phyloP scores from a whole-genome alignment of 2,113 vertebrate species.

The Hyperoodon ampullatus region DNA sequence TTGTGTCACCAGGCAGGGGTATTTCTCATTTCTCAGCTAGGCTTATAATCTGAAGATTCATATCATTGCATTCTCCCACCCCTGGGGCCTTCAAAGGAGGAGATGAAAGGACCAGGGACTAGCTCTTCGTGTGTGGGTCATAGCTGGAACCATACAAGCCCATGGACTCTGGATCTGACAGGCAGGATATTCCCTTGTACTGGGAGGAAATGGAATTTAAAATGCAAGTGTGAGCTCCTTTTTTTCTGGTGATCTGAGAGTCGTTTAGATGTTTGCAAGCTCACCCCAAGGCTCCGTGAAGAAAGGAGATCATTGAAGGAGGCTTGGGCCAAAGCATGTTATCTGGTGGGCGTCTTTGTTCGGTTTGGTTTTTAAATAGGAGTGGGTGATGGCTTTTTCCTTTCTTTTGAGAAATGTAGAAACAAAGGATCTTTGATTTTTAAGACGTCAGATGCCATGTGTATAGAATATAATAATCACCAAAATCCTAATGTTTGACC shows the following conservation, averaged over 20 bases:
- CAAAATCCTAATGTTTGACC: neutral
- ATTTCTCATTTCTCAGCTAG: neutral
- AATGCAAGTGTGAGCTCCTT: neutral
- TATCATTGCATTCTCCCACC: neutral
- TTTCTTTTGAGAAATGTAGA: conserved; percentile 55
- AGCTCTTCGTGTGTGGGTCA: neutral
- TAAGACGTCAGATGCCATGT: neutral
- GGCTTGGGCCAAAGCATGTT: neutral
- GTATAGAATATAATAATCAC: neutral
- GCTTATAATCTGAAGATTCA: neutral
- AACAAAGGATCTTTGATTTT: conserved; percentile 65
- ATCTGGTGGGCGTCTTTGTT: conserved; percentile 69
- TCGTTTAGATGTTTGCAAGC: neutral
- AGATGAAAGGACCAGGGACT: neutral
- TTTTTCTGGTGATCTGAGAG: neutral
- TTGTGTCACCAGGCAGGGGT: neutral
- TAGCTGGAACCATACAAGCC: neutral
- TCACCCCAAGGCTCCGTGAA: neutral
- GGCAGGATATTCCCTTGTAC: neutral
- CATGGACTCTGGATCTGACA: neutral
- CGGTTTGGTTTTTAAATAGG: conserved; percentile 29
- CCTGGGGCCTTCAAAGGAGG: conserved; percentile 13
- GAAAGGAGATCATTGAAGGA: conserved; percentile 59
- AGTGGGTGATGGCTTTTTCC: conserved; percentile 62
- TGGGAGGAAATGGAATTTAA: neutral